Percentiles rank a stretch among this genome's conserved stretches.
phyloP scores from a whole-genome alignment of 2,113 vertebrate species.

The Pachycephala philippinensis region DNA sequence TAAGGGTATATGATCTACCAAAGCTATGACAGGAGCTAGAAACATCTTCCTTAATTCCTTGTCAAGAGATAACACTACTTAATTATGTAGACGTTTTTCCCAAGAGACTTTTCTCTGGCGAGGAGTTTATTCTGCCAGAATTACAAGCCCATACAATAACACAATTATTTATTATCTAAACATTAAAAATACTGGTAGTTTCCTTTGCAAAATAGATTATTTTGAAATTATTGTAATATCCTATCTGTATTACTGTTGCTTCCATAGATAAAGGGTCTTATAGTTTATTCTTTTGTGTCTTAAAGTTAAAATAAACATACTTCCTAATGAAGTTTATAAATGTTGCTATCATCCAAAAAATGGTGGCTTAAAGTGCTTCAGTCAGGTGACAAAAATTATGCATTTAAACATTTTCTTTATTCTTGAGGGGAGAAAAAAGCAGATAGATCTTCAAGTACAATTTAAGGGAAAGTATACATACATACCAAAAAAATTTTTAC shows the following conservation, averaged over 20 bases:
- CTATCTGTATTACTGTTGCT: background rate
- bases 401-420: background rate
- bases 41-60: background rate
- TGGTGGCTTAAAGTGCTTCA: background rate
- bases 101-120: background rate
- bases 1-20: background rate
- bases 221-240: background rate
- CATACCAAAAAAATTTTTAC: background rate
- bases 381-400: background rate
- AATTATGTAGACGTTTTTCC: background rate
- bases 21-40: background rate
- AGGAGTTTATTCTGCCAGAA: background rate
- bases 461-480: background rate
- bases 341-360: background rate
- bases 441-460: background rate
- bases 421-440: background rate
- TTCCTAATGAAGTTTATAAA: background rate
- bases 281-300: background rate
- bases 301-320: background rate
- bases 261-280: background rate
- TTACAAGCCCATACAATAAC: background rate
- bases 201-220: background rate
- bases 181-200: background rate
- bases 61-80: background rate
- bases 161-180: background rate